Percentiles rank a stretch among this genome's conserved stretches.
phyloP scores from a whole-genome alignment of 2,113 vertebrate species.

The Choloepus hoffmanni region DNA sequence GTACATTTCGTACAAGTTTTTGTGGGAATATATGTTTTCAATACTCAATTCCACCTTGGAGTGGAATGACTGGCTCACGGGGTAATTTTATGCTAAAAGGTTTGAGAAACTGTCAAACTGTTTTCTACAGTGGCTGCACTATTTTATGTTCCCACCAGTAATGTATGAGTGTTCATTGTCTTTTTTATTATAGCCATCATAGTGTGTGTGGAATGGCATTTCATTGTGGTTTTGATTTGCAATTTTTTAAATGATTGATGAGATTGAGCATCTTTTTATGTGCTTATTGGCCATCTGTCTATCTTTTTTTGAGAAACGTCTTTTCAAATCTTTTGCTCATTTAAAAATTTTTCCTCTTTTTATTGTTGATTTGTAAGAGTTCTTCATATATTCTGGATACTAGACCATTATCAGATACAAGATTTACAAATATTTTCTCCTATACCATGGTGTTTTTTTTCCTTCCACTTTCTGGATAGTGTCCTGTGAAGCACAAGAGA shows the following conservation, averaged over 20 bases:
- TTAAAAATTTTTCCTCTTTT: neutral
- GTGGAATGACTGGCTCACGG: neutral
- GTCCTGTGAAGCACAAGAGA: neutral
- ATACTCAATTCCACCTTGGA: neutral
- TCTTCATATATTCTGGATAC: neutral
- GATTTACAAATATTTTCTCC: neutral
- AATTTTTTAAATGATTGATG: too few relatives aligned
- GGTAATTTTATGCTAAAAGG: neutral
- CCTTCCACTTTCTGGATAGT: neutral
- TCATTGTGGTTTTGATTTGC: neutral
- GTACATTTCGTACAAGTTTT: neutral
- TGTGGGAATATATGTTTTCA: neutral
- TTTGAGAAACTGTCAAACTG: too few relatives aligned
- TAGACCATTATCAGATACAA: neutral
- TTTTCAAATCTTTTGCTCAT: neutral
- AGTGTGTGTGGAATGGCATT: neutral
- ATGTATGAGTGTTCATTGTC: neutral
- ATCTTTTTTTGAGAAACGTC: too few relatives aligned
- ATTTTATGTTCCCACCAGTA: neutral
- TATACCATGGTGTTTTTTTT: neutral
- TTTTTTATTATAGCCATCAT: neutral
- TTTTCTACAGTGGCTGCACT: too few relatives aligned
- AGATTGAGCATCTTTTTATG: too few relatives aligned
- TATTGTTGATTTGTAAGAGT: neutral
- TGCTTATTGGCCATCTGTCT: too few relatives aligned